Conservation (phyloP, 2,113 vertebrate genomes). For the Delphinapterus leucas region DNA sequence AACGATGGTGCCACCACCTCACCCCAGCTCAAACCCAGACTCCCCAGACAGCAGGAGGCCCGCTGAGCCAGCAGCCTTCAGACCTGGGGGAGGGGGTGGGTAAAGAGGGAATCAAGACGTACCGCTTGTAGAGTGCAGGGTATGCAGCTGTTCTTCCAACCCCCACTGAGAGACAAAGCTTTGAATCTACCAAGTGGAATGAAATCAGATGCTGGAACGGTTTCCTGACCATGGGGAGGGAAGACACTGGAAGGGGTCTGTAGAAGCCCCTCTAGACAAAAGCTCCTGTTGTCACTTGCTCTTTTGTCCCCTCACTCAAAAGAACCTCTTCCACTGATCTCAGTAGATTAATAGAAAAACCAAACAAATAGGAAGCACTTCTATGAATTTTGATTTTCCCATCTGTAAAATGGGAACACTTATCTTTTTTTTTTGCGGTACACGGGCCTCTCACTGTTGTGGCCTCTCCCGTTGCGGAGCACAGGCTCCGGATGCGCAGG, state of each 20-base stretch:
- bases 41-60: slow-evolving; percentile 76
- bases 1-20: slow-evolving; percentile 73
- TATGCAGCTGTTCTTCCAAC: slow-evolving; percentile 56
- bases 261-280: neutral
- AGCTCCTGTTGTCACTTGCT: neutral
- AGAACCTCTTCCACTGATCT: slow-evolving; percentile 9
- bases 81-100: slow-evolving; percentile 16
- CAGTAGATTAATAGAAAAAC: neutral
- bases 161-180: slow-evolving; percentile 52
- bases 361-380: neutral
- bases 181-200: slow-evolving; percentile 41
- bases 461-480: too few species aligned
- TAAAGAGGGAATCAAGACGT: slow-evolving; percentile 57
- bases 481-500: too few species aligned
- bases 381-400: slow-evolving; percentile 12
- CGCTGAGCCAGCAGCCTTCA: slow-evolving; percentile 74
- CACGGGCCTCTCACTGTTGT: too few species aligned
- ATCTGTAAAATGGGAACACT: slow-evolving; percentile 35
- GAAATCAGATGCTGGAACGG: slow-evolving; percentile 52
- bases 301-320: neutral
- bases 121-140: slow-evolving; percentile 47
- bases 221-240: slow-evolving; percentile 25
- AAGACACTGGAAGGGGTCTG: slow-evolving; percentile 28
- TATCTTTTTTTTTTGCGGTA: neutral
- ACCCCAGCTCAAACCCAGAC: slow-evolving; percentile 77